Percentiles rank a stretch among this genome's conserved stretches.
Conservation (phyloP, 1,140 invertebrate genomes). For the Brachionus asplanchnoidis region DNA sequence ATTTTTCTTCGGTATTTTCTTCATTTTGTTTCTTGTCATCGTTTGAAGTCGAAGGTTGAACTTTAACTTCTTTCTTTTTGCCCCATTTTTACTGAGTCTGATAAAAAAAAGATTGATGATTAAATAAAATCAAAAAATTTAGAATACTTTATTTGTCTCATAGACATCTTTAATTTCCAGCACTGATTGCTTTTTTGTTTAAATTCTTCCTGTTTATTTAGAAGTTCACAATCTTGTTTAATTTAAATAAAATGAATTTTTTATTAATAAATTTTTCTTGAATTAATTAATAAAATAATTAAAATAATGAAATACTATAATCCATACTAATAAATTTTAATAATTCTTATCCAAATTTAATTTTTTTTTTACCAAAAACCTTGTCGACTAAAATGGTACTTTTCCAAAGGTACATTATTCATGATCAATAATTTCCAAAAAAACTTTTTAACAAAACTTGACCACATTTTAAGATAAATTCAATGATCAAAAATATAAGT, state of each 20-base stretch:
- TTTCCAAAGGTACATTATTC: too few relatives aligned
- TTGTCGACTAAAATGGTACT: too few relatives aligned
- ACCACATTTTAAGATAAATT: too few relatives aligned
- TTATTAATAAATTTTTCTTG: neutral
- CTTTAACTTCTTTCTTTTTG: slow-evolving; percentile 16
- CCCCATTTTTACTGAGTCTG: slow-evolving; percentile 37
- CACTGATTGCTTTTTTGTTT: neutral
- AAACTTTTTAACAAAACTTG: too few relatives aligned
- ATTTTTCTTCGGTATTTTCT: neutral
- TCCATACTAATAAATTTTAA: too few relatives aligned
- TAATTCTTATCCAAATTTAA: too few relatives aligned
- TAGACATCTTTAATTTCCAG: neutral
- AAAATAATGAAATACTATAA: too few relatives aligned
- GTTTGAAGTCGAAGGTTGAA: neutral
- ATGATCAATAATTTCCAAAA: too few relatives aligned
- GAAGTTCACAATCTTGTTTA: slow-evolving; percentile 3
- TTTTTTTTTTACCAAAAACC: too few relatives aligned
- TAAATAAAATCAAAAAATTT: neutral
- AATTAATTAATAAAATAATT: too few relatives aligned
- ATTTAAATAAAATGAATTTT: too few relatives aligned
- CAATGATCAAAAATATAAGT: too few relatives aligned
- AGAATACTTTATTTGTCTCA: neutral
- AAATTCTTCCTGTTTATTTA: slow-evolving; percentile 24
- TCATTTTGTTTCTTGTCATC: neutral
- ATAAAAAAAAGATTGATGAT: neutral